These are phyloP conservation scores for Adelognathus sp. DNA, from an alignment of 2,888 invertebrate species.

Conservation along the genomic window DNA sequence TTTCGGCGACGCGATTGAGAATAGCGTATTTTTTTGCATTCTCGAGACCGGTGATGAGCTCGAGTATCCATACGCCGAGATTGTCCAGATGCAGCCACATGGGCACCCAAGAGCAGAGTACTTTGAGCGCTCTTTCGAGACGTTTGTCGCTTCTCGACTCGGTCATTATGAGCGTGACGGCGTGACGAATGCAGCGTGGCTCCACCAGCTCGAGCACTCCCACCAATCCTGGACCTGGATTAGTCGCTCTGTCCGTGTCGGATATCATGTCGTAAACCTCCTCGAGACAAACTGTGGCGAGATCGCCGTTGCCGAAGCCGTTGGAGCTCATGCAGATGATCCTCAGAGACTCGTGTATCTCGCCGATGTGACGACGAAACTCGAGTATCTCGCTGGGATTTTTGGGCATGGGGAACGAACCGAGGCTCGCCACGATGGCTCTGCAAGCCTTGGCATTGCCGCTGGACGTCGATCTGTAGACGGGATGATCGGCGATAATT, in stretches of 20 bases:
- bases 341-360: conserved; percentile 66
- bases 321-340: conserved; percentile 59
- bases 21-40: conserved; percentile 82
- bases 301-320: conserved; percentile 76
- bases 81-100: conserved; percentile 85
- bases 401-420: conserved; percentile 65
- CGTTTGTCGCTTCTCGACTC: conserved; percentile 81
- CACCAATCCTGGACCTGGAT: conserved; percentile 84
- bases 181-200: conserved; percentile 73
- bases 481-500: conserved; percentile 59
- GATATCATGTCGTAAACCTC: conserved; percentile 85
- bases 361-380: conserved; percentile 62
- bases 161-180: conserved; percentile 82
- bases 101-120: conserved; percentile 87
- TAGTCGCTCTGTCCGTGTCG: conserved; percentile 82
- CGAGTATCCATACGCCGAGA: conserved; percentile 86
- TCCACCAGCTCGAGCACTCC: conserved; percentile 84
- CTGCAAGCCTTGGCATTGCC: conserved; percentile 69
- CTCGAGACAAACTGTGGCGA: conserved; percentile 83
- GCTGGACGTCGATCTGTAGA: conserved; percentile 62
- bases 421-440: conserved; percentile 68
- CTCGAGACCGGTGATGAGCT: conserved; percentile 86
- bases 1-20: conserved; percentile 85
- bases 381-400: conserved; percentile 58
- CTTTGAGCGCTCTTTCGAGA: conserved; percentile 85